Evolutionary conservation across 2,888 invertebrate species (phyloP).

Genomic region (Epistrophe grossulariae): DNA sequence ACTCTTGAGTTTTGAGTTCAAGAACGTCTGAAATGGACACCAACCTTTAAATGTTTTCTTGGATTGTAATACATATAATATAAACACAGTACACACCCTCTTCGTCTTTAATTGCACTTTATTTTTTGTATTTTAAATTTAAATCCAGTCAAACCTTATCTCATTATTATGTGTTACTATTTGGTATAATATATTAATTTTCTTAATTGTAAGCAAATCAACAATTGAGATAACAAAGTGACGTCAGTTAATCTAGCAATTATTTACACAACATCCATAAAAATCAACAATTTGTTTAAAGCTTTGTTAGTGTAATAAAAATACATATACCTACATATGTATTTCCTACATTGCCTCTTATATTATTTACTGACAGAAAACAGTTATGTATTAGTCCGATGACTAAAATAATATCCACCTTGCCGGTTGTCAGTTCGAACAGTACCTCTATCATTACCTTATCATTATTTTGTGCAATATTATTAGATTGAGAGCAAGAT

Average conservation of each 20-base stretch:
- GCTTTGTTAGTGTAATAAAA: neutral
- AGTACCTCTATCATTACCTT: neutral
- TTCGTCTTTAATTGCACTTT: too few species aligned
- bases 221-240: neutral
- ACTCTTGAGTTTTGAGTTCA: too few species aligned
- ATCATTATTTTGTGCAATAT: conserved; percentile 1
- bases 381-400: neutral
- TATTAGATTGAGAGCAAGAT: neutral
- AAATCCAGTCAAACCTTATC: neutral
- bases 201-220: neutral
- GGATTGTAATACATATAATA: too few species aligned
- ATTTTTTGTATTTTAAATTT: neutral
- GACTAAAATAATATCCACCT: neutral
- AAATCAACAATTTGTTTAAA: neutral
- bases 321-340: neutral
- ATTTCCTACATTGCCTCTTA: too few species aligned
- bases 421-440: neutral
- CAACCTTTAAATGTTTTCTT: too few species aligned
- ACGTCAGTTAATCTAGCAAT: neutral
- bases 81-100: too few species aligned
- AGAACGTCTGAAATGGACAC: too few species aligned
- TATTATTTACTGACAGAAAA: neutral
- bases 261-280: conserved; percentile 13
- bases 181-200: neutral
- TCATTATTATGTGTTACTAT: neutral